Conservation (phyloP, 2,888 invertebrate species). For the Polia nebulosa region DNA sequence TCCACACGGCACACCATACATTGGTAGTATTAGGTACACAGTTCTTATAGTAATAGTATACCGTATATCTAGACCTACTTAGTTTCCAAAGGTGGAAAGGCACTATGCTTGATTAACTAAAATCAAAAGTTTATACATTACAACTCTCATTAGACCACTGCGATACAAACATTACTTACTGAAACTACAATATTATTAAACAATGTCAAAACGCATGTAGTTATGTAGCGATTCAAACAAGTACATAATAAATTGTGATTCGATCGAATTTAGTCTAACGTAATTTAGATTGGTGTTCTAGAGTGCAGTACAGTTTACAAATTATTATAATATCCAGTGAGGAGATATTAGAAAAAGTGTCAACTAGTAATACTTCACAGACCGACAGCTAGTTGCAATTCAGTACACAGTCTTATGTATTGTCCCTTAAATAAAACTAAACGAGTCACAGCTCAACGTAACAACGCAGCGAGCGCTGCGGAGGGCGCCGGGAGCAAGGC, state of each 20-base stretch:
- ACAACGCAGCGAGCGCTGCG: conserved; percentile 55
- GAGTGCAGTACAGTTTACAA: conserved; percentile 72
- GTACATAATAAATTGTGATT: conserved; percentile 54
- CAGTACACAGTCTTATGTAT: conserved; percentile 82
- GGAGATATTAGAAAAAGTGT: conserved; percentile 64
- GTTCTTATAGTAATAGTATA: conserved; percentile 72
- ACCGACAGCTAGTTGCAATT: conserved; percentile 72
- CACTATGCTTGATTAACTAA: conserved; percentile 86
- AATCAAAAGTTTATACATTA: conserved; percentile 64
- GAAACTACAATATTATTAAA: conserved; percentile 50
- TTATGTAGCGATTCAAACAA: conserved; percentile 61
- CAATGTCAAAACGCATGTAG: conserved; percentile 57
- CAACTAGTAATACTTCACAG: conserved; percentile 70
- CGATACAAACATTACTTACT: conserved; percentile 53
- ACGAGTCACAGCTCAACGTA: conserved; percentile 79
- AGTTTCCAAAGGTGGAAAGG: conserved; percentile 84
- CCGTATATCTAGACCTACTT: conserved; percentile 75
- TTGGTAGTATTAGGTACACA: conserved; percentile 68
- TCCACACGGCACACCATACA: conserved; percentile 65
- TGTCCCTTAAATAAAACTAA: conserved; percentile 77
- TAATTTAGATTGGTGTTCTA: conserved; percentile 69
- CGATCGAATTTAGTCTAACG: conserved; percentile 61
- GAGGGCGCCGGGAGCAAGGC: conserved; percentile 58
- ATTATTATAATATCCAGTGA: conserved; percentile 67
- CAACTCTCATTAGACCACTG: conserved; percentile 47